These are phyloP conservation scores for Saccostrea cuccullata DNA, from an alignment of 1,140 invertebrate species.

Conservation along the genomic window DNA sequence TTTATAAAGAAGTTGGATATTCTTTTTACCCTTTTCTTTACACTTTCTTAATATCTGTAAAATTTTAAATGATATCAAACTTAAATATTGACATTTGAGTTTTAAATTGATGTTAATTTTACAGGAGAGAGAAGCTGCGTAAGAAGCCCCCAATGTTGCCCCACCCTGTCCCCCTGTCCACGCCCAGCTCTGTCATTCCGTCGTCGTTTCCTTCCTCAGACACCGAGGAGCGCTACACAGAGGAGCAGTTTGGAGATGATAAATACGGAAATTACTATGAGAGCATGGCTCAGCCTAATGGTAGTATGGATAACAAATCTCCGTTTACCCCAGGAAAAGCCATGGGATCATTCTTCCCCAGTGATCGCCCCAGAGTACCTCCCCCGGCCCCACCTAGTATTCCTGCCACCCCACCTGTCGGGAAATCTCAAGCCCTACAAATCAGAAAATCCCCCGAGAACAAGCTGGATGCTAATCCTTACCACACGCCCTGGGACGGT, in stretches of 20 bases:
- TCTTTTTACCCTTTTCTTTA: no score
- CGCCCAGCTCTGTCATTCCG: slow-evolving; percentile 27
- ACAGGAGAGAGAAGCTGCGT: slow-evolving; percentile 9
- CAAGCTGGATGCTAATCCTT: slow-evolving; percentile 50
- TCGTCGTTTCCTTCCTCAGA: slow-evolving; percentile 10
- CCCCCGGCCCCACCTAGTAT: slow-evolving; percentile 38
- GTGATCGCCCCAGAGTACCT: slow-evolving; percentile 44
- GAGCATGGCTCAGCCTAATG: slow-evolving; percentile 40
- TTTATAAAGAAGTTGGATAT: neutral
- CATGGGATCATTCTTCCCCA: slow-evolving; percentile 55
- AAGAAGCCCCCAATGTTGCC: slow-evolving; percentile 38
- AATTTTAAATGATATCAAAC: no score
- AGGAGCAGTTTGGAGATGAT: slow-evolving; percentile 10
- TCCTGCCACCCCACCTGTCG: slow-evolving; percentile 7
- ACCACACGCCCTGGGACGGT: slow-evolving; percentile 57
- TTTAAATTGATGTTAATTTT: neutral
- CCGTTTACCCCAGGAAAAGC: slow-evolving; percentile 51
- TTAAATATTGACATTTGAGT: neutral
- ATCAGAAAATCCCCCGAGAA: slow-evolving; percentile 32
- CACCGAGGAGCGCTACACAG: slow-evolving; percentile 27
- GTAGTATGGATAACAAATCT: slow-evolving; percentile 33
- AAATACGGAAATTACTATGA: slow-evolving; percentile 56
- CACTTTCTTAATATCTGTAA: no score
- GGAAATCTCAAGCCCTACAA: neutral
- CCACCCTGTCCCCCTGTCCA: slow-evolving; percentile 40